These are phyloP conservation scores for Xyliphius kryptos DNA, from an alignment of 2,113 vertebrate species.

Conservation along the genomic window DNA sequence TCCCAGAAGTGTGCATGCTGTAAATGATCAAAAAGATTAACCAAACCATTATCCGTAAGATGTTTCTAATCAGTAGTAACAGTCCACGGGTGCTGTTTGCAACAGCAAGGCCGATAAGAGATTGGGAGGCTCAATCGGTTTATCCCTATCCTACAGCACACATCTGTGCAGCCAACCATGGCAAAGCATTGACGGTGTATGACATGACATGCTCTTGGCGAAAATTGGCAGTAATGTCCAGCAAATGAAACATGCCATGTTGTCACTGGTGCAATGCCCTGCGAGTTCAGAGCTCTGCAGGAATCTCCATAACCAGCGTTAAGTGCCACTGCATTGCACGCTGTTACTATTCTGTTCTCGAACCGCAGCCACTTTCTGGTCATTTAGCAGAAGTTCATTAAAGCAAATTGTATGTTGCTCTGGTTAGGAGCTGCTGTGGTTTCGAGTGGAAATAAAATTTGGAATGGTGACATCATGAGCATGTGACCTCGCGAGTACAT, in stretches of 20 bases:
- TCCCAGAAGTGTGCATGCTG: too few species aligned
- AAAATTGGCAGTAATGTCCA: constrained; percentile 6
- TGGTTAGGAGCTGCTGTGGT: constrained; percentile 4
- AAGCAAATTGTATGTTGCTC: constrained; percentile 21
- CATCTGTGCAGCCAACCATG: too few species aligned
- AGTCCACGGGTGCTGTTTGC: too few species aligned
- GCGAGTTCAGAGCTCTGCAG: neutral
- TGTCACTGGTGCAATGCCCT: neutral
- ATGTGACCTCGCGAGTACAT: neutral
- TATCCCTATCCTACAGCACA: too few species aligned
- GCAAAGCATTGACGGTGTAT: too few species aligned
- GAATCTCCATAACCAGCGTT: neutral
- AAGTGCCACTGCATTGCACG: too few species aligned
- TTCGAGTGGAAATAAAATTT: constrained; percentile 11
- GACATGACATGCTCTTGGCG: too few species aligned
- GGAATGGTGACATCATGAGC: constrained; percentile 8
- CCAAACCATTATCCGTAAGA: too few species aligned
- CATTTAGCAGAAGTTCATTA: constrained; percentile 18
- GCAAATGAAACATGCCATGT: neutral
- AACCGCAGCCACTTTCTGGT: constrained; percentile 10
- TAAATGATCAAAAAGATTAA: too few species aligned
- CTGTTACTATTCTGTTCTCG: constrained; percentile 3
- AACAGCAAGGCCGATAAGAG: too few species aligned
- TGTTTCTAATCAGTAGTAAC: too few species aligned
- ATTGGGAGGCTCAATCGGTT: too few species aligned